phyloP scores from a whole-genome alignment of 2,797 vertebrate genomes.

The Meda fulgida region DNA sequence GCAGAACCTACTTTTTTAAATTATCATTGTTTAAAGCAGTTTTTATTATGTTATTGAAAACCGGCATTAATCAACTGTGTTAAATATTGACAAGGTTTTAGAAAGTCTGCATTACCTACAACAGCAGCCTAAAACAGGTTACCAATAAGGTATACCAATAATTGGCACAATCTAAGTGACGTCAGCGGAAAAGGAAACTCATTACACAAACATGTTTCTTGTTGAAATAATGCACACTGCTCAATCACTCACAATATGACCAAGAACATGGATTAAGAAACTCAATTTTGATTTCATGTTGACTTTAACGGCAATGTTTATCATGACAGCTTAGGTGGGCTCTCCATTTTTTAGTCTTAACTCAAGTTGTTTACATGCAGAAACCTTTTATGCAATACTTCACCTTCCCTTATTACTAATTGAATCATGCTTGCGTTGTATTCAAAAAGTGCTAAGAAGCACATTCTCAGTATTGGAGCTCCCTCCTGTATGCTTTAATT shows the following conservation, averaged over 20 bases:
- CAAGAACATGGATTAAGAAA: neutral
- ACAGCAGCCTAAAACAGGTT: neutral
- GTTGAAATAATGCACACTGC: neutral
- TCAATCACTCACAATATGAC: neutral
- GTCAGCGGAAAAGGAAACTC: neutral
- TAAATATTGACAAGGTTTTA: neutral
- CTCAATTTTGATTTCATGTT: conserved; percentile 20
- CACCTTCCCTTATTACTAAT: conserved; percentile 2
- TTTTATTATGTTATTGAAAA: neutral
- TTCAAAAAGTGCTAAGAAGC: conserved; percentile 50
- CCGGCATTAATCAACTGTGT: neutral
- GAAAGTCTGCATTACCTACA: neutral
- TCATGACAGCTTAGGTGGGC: conserved; percentile 13
- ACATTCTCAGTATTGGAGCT: conserved; percentile 34
- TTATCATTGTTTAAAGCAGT: neutral
- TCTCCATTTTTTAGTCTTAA: neutral
- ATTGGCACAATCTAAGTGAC: neutral
- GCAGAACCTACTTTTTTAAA: neutral
- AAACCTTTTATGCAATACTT: conserved; percentile 32
- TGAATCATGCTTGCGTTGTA: conserved; percentile 46
- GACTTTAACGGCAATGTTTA: conserved; percentile 36
- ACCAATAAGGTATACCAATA: neutral
- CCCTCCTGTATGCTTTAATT: conserved; percentile 11
- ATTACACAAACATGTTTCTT: neutral
- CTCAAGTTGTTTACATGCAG: conserved; percentile 49